Evolutionary conservation across 1,140 invertebrate genomes (phyloP), one percentile per base, ranked within the genome.

Genomic region (Elymnias hypermnestra): DNA sequence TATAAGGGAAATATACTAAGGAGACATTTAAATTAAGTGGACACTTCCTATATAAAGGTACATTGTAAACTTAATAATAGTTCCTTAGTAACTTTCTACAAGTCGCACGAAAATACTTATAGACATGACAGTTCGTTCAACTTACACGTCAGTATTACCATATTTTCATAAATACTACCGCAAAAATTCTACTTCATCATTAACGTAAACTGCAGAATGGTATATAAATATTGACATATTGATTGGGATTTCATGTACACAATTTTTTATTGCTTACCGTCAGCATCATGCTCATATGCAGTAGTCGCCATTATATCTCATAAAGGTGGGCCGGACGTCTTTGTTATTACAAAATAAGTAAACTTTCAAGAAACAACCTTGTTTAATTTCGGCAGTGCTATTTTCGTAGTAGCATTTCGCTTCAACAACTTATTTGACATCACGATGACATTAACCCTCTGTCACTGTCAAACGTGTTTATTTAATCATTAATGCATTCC

Each of bases 241-340:
- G 31, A 35, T 45, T 29, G 17, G 33, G 36, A 37, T 38, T 42
- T 12, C 19, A 15, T 23, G 28, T 26, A 12, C 29, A 49, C n/a
- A 49, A 35, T 40, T 29, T 35, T 39, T 35, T 13, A 21, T 29
- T 29, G 22, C 73, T 70, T 58, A 82, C 81, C 81, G 37, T 82
- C 81, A 42, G 77, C 77, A 54, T 84, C 81, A 38, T 66, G 81
- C 49, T 76, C 74, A 57, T 84, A 84, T 18, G 74, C 55, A 39
- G 69, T 65, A 43, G 76, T 75, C 38, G 81, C 76, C 81, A 84
- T 84, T 54, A 59, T 63, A 63, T 63, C 15, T 50, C 47, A 58
- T 55, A 31, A 38, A 12, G 12, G 14, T 37, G 29, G 29, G 6
- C 12, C 8, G 14, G 14, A 18, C 13, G 29, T 33, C 21, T 21